These are phyloP conservation scores for Condylostylus longicornis DNA, from an alignment of 1,140 invertebrate species.

Conservation along the genomic window DNA sequence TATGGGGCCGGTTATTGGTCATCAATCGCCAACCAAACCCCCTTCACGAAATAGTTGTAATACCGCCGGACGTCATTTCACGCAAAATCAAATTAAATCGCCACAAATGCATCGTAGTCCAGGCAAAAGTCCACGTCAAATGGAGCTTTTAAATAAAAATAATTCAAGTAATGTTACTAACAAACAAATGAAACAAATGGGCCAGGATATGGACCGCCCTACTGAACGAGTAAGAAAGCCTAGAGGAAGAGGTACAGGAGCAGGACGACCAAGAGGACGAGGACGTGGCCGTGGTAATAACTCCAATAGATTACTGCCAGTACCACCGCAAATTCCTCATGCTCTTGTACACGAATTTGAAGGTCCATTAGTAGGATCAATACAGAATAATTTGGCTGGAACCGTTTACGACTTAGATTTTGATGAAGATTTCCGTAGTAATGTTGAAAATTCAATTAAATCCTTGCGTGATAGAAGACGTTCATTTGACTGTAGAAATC, in stretches of 20 bases:
- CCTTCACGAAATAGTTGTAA: too few species aligned
- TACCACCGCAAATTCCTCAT: slow-evolving; percentile 29
- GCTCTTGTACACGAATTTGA: slow-evolving; percentile 9
- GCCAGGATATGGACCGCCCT: slow-evolving; percentile 32
- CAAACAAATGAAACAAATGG: slow-evolving; percentile 33
- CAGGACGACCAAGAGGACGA: slow-evolving; percentile 41
- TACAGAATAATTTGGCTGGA: slow-evolving; percentile 62
- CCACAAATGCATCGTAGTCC: slow-evolving; percentile 50
- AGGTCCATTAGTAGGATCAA: too few species aligned
- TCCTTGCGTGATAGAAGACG: slow-evolving; percentile 64
- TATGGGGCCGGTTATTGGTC: too few species aligned
- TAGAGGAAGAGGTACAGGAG: slow-evolving; percentile 15
- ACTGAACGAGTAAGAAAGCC: slow-evolving; percentile 7
- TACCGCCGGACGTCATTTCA: slow-evolving; percentile 17
- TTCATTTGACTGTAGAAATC: slow-evolving; percentile 54
- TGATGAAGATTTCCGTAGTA: slow-evolving; percentile 57
- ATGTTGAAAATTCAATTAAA: slow-evolving; percentile 61
- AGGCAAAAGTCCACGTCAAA: slow-evolving; percentile 54
- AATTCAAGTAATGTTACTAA: not conserved
- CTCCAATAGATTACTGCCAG: slow-evolving; percentile 15
- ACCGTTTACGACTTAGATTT: slow-evolving; percentile 79
- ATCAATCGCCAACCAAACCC: too few species aligned
- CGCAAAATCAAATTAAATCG: slow-evolving; percentile 35
- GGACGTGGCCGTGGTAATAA: slow-evolving; percentile 27
- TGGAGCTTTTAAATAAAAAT: slow-evolving; percentile 13